Percentiles rank a stretch among this genome's conserved stretches.
These are phyloP conservation scores for Laticauda colubrina DNA, from an alignment of 2,113 vertebrate species.

Conservation along the genomic window DNA sequence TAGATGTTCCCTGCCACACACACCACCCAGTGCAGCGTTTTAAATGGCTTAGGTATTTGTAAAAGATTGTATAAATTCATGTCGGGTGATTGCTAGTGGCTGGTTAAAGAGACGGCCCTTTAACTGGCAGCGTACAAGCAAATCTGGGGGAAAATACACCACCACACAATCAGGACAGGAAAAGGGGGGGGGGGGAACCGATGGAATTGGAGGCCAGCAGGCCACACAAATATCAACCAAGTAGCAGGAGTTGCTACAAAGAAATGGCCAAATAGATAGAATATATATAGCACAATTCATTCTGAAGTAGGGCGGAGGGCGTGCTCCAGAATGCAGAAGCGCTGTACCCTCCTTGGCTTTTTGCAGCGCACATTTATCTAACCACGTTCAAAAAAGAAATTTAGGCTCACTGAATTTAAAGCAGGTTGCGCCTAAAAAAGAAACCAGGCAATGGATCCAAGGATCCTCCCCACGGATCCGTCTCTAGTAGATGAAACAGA, in stretches of 20 bases:
- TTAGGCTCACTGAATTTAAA: background rate
- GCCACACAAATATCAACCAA: background rate
- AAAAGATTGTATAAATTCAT: constrained; percentile 76
- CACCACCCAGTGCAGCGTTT: constrained; percentile 76
- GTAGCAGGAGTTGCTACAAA: background rate
- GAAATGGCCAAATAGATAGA: background rate
- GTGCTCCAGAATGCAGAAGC: background rate
- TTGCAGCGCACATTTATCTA: background rate
- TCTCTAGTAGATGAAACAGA: background rate
- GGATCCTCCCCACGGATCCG: background rate
- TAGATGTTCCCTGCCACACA: constrained; percentile 88
- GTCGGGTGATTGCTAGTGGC: constrained; percentile 71
- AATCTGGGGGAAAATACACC: background rate
- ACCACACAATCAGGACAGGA: background rate
- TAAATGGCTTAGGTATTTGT: constrained; percentile 87
- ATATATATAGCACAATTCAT: background rate
- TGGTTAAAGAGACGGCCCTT: constrained; percentile 68
- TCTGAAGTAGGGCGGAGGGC: background rate
- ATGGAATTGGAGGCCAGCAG: background rate
- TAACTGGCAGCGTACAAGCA: constrained; percentile 29
- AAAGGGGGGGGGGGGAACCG: background rate
- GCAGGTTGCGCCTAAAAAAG: background rate
- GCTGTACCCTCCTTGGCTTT: background rate
- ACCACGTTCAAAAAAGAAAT: background rate
- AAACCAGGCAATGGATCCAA: background rate